Percentiles rank a stretch among this genome's conserved stretches.
phyloP scores from a whole-genome alignment of 2,113 vertebrate genomes.

The Rhipidura dahli region DNA sequence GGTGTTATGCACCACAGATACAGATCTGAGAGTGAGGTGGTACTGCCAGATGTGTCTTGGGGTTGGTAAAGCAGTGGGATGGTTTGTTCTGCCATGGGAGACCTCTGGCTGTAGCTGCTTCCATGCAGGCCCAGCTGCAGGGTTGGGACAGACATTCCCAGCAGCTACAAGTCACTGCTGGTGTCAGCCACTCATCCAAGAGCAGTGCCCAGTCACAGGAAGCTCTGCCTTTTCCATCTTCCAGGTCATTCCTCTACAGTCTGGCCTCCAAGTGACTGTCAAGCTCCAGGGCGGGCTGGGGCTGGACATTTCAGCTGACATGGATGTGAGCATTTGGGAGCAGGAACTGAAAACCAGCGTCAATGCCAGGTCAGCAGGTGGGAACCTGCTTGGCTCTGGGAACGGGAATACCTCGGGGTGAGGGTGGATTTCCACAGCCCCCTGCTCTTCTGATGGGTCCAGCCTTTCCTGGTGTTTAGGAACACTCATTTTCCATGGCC shows the following conservation, averaged over 20 bases:
- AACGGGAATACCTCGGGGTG: rapidly evolving
- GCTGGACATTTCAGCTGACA: constrained; percentile 63
- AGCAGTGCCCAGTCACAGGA: rapidly evolving
- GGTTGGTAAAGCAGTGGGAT: neutral
- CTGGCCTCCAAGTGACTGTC: constrained; percentile 55
- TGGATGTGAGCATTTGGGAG: constrained; percentile 64
- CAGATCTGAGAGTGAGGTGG: rapidly evolving
- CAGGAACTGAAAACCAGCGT: constrained; percentile 58
- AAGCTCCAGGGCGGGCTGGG: constrained; percentile 57
- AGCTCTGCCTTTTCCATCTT: neutral
- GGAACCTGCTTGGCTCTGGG: neutral
- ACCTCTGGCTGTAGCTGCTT: rapidly evolving
- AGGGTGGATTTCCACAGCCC: neutral
- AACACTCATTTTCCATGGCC: neutral
- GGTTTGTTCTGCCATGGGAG: neutral
- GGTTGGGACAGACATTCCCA: neutral
- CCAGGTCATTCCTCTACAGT: constrained; percentile 69
- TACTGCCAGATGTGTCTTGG: neutral
- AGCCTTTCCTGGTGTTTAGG: neutral
- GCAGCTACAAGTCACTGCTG: rapidly evolving
- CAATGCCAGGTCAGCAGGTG: neutral
- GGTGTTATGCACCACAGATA: rapidly evolving
- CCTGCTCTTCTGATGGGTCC: neutral
- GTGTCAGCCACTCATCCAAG: neutral
- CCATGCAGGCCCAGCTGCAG: neutral